These are phyloP conservation scores for Diplodus puntazzo DNA, from an alignment of 2,797 vertebrate species.

Conservation along the genomic window DNA sequence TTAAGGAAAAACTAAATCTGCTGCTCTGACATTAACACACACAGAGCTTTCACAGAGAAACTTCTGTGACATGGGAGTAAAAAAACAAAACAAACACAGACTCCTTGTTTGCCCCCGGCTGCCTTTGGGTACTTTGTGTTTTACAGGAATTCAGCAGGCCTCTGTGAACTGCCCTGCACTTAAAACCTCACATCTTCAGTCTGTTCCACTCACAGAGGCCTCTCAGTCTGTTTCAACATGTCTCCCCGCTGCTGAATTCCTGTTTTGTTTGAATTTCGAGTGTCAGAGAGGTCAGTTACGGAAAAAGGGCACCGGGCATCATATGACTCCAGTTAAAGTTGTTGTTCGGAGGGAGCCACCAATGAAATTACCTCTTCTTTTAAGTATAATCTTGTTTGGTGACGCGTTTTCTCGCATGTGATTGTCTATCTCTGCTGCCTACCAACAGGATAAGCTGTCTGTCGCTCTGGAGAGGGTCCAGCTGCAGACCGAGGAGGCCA, in stretches of 20 bases:
- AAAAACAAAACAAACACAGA: neutral
- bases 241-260: conserved; percentile 35
- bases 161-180: conserved; percentile 37
- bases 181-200: conserved; percentile 28
- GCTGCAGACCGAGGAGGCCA: conserved; percentile 75
- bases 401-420: conserved; percentile 33
- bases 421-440: conserved; percentile 31
- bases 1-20: too few relatives aligned
- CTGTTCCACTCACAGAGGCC: conserved; percentile 28
- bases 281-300: conserved; percentile 9
- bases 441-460: conserved; percentile 77
- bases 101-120: conserved; percentile 13
- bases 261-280: conserved; percentile 36
- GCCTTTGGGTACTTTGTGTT: conserved; percentile 23
- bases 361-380: conserved; percentile 31
- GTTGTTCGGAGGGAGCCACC: conserved; percentile 31
- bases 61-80: neutral
- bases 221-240: conserved; percentile 19
- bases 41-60: conserved; percentile 15
- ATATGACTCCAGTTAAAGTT: conserved; percentile 61
- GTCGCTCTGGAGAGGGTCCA: conserved; percentile 72
- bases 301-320: conserved; percentile 26
- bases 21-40: neutral
- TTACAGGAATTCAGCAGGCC: conserved; percentile 71
- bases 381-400: conserved; percentile 41